Evolutionary conservation across 2,888 invertebrate species (phyloP).

Genomic region (Zaprionus lineosus): DNA sequence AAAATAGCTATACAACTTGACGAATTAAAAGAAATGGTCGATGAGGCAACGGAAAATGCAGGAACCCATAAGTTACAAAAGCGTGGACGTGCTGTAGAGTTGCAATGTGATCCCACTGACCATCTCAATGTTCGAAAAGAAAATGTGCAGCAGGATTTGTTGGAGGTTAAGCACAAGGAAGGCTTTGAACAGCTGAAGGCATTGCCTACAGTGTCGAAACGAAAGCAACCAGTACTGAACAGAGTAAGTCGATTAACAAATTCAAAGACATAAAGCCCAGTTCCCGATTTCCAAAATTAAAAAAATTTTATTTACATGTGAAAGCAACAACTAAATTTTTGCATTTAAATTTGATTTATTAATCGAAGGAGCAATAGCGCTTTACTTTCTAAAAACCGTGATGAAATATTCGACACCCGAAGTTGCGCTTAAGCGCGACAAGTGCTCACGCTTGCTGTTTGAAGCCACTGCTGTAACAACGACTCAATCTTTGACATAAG

Average conservation of each 20-base stretch:
- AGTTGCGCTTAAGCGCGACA: slow-evolving; percentile 48
- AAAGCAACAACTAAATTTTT: too few species aligned
- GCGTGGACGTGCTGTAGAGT: slow-evolving; percentile 36
- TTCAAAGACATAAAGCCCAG: background rate
- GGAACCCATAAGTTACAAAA: slow-evolving; percentile 23
- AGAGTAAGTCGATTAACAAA: slow-evolving; percentile 63
- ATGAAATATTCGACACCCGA: slow-evolving; percentile 83
- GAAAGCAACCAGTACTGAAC: slow-evolving; percentile 83
- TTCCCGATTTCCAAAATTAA: background rate
- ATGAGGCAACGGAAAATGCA: slow-evolving; percentile 58
- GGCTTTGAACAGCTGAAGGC: slow-evolving; percentile 85
- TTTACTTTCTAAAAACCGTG: slow-evolving; percentile 49
- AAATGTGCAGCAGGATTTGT: slow-evolving; percentile 64
- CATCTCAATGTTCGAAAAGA: slow-evolving; percentile 26
- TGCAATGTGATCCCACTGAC: slow-evolving; percentile 36
- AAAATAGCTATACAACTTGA: slow-evolving; percentile 53
- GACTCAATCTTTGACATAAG: slow-evolving; percentile 63
- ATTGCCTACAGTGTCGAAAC: slow-evolving; percentile 80
- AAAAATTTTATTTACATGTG: too few species aligned
- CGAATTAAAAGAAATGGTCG: slow-evolving; percentile 48
- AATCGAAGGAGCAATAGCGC: too few species aligned
- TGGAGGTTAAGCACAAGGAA: slow-evolving; percentile 63
- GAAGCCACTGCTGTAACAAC: slow-evolving; percentile 62
- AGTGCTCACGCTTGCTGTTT: slow-evolving; percentile 62
- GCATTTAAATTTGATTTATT: too few species aligned